Evolutionary conservation across 1,140 invertebrate species (phyloP).

Genomic region (Chrysopa pallens): DNA sequence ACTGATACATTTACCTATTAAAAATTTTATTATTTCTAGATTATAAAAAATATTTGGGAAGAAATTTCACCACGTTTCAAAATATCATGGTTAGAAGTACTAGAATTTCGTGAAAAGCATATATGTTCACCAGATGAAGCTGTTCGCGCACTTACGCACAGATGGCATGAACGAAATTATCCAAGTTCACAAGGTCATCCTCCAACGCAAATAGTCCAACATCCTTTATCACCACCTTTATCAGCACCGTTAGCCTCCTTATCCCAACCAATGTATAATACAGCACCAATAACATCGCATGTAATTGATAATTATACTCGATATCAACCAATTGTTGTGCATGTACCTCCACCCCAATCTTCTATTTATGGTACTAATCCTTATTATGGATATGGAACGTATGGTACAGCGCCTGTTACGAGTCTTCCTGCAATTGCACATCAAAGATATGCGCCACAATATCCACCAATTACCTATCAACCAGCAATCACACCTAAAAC

Average conservation of each 20-base stretch:
- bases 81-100: conserved; percentile 43
- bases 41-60: conserved; percentile 35
- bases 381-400: conserved; percentile 10
- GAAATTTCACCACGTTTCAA: conserved; percentile 29
- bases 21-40: conserved; percentile 19
- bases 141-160: conserved; percentile 26
- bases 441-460: conserved; percentile 18
- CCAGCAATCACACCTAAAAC: conserved; percentile 13
- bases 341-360: conserved; percentile 2
- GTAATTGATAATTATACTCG: too few relatives aligned
- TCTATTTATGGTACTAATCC: conserved; percentile 8
- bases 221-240: background rate
- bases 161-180: conserved; percentile 23
- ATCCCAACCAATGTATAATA: too few relatives aligned
- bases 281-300: too few relatives aligned
- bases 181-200: conserved; percentile 14
- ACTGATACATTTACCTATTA: too few relatives aligned
- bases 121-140: conserved; percentile 37
- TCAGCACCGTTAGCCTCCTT: too few relatives aligned
- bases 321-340: background rate
- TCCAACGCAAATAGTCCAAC: conserved; percentile 6
- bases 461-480: conserved; percentile 22
- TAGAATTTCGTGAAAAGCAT: conserved; percentile 41
- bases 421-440: background rate
- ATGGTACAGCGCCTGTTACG: conserved; percentile 5